Percentiles rank a stretch among this genome's conserved stretches.
phyloP scores from a whole-genome alignment of 2,797 vertebrate species.

The Lemur catta region DNA sequence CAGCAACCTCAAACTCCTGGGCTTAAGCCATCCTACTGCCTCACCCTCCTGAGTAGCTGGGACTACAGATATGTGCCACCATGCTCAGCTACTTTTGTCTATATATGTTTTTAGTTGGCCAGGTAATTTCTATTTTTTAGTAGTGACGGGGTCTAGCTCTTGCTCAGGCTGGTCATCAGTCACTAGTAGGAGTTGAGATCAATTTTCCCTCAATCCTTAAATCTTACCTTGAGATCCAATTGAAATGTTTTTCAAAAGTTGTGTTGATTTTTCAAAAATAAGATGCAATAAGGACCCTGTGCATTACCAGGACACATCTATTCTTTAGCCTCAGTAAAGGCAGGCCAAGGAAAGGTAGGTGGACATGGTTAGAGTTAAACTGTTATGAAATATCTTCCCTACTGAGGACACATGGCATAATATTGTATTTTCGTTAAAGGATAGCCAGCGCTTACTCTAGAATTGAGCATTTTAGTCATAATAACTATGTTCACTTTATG shows the following conservation, averaged over 20 bases:
- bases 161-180: neutral
- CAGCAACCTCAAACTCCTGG: too few species aligned
- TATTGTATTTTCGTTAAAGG: neutral
- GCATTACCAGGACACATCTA: neutral
- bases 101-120: too few species aligned
- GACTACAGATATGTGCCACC: too few species aligned
- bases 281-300: neutral
- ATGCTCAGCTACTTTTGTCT: too few species aligned
- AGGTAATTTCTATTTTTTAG: too few species aligned
- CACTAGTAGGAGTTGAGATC: neutral
- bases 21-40: too few species aligned
- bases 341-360: neutral
- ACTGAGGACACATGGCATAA: neutral
- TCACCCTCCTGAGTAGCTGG: too few species aligned
- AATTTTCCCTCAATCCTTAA: neutral
- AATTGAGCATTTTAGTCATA: neutral
- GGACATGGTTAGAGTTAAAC: neutral
- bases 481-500: neutral
- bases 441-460: neutral
- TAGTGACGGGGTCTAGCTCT: too few species aligned
- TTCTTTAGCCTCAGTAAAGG: neutral
- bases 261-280: neutral
- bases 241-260: neutral
- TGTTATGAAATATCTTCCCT: neutral
- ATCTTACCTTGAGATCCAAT: neutral